Conservation (phyloP, 1,140 invertebrate species). For the Amphibalanus amphitrite region DNA sequence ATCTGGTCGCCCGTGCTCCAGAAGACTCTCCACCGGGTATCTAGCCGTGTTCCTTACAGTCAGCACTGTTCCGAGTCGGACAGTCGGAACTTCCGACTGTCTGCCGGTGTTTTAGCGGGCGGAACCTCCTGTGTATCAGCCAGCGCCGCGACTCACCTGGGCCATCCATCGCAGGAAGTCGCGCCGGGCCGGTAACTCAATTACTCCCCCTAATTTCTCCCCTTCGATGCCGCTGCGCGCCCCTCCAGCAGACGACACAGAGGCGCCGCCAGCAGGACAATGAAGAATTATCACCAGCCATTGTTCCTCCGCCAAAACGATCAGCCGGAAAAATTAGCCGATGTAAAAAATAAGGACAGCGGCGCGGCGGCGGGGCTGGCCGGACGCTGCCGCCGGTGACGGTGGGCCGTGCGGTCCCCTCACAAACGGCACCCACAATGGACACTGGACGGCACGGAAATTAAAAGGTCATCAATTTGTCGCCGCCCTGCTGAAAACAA, state of each 20-base stretch:
- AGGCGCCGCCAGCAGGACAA: background rate
- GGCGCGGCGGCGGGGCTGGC: too few relatives aligned
- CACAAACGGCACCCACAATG: background rate
- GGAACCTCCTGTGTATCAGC: too few relatives aligned
- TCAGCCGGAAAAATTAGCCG: conserved; percentile 1
- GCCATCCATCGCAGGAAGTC: background rate
- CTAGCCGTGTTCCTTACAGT: too few relatives aligned
- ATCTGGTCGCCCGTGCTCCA: too few relatives aligned
- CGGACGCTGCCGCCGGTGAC: background rate
- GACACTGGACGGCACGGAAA: background rate
- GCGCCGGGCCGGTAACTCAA: background rate
- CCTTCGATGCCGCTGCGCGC: background rate
- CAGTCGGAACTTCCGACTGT: too few relatives aligned
- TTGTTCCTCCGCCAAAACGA: background rate
- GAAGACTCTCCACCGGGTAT: too few relatives aligned
- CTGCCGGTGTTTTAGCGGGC: too few relatives aligned
- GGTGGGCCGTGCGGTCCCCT: background rate
- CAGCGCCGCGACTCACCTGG: too few relatives aligned
- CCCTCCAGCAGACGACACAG: background rate
- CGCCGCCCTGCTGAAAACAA: background rate
- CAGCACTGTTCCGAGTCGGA: too few relatives aligned
- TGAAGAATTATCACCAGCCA: background rate
- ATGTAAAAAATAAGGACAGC: conserved; percentile 1
- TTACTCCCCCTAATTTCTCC: background rate
- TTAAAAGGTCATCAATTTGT: conserved; percentile 2